Percentiles rank a stretch among this genome's conserved stretches.
These are phyloP conservation scores for Cheirogaleus major DNA, from an alignment of 2,797 vertebrate genomes.

Conservation along the genomic window DNA sequence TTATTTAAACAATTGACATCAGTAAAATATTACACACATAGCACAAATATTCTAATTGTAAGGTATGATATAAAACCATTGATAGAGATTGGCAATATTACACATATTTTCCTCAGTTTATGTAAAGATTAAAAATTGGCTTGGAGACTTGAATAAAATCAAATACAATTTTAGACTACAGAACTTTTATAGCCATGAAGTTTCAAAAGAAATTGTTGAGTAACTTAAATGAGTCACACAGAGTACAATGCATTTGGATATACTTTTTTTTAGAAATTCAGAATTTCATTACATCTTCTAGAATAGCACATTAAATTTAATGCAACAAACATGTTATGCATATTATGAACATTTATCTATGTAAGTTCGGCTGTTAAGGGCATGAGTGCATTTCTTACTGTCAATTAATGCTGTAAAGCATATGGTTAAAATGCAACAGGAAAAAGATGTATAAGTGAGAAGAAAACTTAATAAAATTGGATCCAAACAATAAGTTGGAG, in stretches of 20 bases:
- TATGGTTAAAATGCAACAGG: conserved; percentile 41
- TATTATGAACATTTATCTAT: conserved; percentile 45
- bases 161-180: background rate
- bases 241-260: background rate
- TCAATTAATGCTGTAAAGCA: background rate
- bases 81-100: background rate
- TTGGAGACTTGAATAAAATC: background rate
- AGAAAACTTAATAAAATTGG: conserved; percentile 33
- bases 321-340: conserved; percentile 6
- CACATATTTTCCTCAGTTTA: background rate
- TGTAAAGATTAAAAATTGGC: background rate
- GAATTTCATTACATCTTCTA: background rate
- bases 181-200: background rate
- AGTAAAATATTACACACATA: background rate
- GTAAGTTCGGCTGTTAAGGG: background rate
- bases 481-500: background rate
- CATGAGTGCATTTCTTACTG: conserved; percentile 33
- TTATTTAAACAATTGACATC: background rate
- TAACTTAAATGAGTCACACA: conserved; percentile 15
- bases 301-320: background rate
- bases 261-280: background rate
- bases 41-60: background rate
- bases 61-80: background rate
- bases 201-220: background rate
- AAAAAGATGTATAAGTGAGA: background rate